Percentiles rank a stretch among this genome's conserved stretches.
Evolutionary conservation across 2,113 vertebrate genomes (phyloP).

Genomic region (Ictalurus furcatus): DNA sequence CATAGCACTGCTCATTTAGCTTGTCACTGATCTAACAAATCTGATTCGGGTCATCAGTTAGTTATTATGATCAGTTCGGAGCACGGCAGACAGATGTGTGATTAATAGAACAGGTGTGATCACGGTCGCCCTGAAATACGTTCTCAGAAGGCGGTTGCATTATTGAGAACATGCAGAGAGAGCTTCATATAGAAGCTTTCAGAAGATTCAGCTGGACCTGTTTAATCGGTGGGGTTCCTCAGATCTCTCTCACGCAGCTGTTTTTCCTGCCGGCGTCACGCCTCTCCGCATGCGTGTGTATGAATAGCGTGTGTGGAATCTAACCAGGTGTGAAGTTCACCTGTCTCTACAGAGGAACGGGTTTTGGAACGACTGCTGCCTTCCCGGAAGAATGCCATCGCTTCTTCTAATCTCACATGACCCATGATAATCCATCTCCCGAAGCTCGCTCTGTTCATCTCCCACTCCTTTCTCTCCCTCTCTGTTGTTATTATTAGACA

Average conservation of each 20-base stretch:
- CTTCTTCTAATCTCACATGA: slow-evolving; percentile 36
- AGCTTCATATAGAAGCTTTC: neutral
- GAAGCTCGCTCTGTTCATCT: neutral
- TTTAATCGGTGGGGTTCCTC: neutral
- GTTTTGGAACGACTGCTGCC: neutral
- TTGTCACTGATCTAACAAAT: neutral
- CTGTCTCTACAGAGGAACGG: slow-evolving; percentile 24
- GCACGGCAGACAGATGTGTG: neutral
- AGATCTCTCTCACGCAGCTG: slow-evolving; percentile 12
- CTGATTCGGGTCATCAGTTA: neutral
- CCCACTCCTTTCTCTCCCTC: neutral
- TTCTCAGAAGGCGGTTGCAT: neutral
- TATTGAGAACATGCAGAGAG: neutral
- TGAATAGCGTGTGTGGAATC: slow-evolving; percentile 6
- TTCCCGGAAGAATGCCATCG: slow-evolving; percentile 5
- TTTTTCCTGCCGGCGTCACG: neutral
- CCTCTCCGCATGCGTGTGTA: neutral
- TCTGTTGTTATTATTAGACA: slow-evolving; percentile 38
- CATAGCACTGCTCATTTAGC: neutral
- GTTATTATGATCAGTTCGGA: neutral
- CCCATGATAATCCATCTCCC: slow-evolving; percentile 26
- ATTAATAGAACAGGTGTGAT: neutral
- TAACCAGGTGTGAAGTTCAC: slow-evolving; percentile 29
- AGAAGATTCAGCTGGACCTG: neutral
- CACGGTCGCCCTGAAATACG: neutral